These are phyloP conservation scores for Teleogryllus oceanicus DNA, from an alignment of 2,888 invertebrate species.

Conservation along the genomic window DNA sequence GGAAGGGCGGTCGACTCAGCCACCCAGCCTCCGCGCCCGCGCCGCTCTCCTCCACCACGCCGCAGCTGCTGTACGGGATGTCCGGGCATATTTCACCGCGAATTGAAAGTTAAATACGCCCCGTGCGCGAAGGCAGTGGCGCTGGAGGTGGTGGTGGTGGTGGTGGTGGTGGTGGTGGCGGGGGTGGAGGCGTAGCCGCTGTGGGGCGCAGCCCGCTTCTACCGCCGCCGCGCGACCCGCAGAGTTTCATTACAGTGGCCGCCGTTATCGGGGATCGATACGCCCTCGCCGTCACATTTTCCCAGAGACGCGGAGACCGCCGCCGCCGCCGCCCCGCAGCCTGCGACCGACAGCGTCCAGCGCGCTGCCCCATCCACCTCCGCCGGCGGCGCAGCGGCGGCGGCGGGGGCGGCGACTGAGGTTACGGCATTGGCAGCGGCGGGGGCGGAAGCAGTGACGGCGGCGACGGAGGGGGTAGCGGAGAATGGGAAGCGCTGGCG, in stretches of 20 bases:
- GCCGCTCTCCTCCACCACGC: background rate
- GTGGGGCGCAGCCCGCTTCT: background rate
- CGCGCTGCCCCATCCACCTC: too few relatives aligned
- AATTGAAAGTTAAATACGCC: conserved; percentile 18
- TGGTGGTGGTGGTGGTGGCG: background rate
- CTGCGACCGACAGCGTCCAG: too few relatives aligned
- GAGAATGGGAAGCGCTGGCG: too few relatives aligned
- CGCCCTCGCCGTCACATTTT: conserved; percentile 3
- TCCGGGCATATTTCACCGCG: conserved; percentile 18
- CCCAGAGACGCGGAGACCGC: background rate
- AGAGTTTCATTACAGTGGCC: background rate
- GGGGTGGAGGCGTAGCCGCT: background rate
- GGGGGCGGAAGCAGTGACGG: too few relatives aligned
- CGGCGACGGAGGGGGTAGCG: too few relatives aligned
- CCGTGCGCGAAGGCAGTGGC: background rate
- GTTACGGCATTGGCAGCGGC: too few relatives aligned
- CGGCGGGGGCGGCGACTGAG: too few relatives aligned
- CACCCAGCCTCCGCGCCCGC: background rate
- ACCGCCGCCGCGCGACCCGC: background rate
- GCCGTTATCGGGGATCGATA: conserved; percentile 18
- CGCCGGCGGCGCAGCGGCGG: too few relatives aligned
- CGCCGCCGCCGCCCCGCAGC: background rate
- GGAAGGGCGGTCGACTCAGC: background rate
- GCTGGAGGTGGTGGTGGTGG: background rate
- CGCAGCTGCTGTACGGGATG: background rate